Evolutionary conservation across 2,888 invertebrate genomes (phyloP).

Genomic region (Cephus nigrinus): DNA sequence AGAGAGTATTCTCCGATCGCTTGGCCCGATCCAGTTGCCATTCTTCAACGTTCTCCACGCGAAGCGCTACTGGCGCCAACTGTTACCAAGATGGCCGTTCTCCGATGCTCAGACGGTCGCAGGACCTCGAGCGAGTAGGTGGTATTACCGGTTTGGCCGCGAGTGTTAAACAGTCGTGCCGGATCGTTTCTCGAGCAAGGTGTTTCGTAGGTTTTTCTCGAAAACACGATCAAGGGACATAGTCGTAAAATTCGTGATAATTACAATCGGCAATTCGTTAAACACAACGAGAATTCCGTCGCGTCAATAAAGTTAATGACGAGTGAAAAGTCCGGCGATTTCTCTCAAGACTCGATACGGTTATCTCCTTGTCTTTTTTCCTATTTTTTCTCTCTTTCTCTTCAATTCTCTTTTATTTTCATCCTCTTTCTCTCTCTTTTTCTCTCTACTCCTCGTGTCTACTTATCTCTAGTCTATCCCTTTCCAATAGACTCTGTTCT

Average conservation of each 20-base stretch:
- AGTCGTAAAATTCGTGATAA: not conserved
- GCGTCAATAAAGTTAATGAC: constrained; percentile 3
- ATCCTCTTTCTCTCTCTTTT: constrained; percentile 1
- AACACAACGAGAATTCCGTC: constrained; percentile 23
- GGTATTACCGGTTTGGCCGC: constrained; percentile 31
- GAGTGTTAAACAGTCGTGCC: constrained; percentile 38
- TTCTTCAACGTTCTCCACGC: constrained; percentile 32
- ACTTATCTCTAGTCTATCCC: not conserved
- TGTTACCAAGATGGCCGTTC: constrained; percentile 47
- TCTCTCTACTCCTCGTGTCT: not conserved
- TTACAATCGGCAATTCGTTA: constrained; percentile 10
- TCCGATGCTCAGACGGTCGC: constrained; percentile 48
- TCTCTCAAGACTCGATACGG: not conserved
- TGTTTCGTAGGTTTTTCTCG: not conserved
- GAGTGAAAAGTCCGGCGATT: not conserved
- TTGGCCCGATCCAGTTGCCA: not conserved
- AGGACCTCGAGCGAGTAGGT: constrained; percentile 48
- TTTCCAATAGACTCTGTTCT: not conserved
- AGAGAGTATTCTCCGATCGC: not conserved
- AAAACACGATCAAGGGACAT: not conserved
- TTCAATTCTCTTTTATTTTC: not conserved
- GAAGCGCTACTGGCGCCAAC: constrained; percentile 43
- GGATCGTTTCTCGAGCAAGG: constrained; percentile 18
- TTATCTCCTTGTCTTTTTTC: not conserved
- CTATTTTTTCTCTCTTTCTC: not conserved